Conservation (phyloP, 2,113 vertebrate species). For the Thamnaconus septentrionalis region DNA sequence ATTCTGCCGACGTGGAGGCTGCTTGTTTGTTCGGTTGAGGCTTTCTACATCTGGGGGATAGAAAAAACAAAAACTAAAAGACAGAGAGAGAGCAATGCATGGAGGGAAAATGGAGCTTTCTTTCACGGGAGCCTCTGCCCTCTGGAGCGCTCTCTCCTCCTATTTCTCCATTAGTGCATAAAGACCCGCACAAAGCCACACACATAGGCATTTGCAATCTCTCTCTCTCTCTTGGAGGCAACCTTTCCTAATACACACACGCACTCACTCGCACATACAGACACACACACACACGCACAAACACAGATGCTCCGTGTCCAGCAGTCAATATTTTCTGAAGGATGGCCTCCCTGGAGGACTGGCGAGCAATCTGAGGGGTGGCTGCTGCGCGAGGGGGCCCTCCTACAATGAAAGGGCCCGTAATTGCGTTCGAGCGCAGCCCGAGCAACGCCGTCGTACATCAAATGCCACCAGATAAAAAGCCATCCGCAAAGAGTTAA, state of each 20-base stretch:
- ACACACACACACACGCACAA: slow-evolving; percentile 50
- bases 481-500: slow-evolving; percentile 74
- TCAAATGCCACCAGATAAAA: slow-evolving; percentile 81
- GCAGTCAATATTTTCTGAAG: slow-evolving; percentile 79
- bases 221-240: slow-evolving; percentile 29
- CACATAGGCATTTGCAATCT: slow-evolving; percentile 31
- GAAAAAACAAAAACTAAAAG: not conserved
- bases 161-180: slow-evolving; percentile 56
- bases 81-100: slow-evolving; percentile 19
- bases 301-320: slow-evolving; percentile 59
- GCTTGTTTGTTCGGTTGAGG: too few species aligned
- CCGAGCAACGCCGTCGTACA: slow-evolving; percentile 78
- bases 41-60: too few species aligned
- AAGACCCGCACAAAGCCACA: slow-evolving; percentile 27
- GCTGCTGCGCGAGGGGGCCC: slow-evolving; percentile 19
- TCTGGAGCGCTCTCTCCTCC: slow-evolving; percentile 43
- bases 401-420: slow-evolving; percentile 70
- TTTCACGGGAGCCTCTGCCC: slow-evolving; percentile 65
- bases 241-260: slow-evolving; percentile 43
- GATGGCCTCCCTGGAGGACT: slow-evolving; percentile 69
- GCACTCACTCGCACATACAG: slow-evolving; percentile 31
- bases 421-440: slow-evolving; percentile 78
- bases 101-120: slow-evolving; percentile 51
- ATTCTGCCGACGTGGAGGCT: too few species aligned
- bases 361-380: slow-evolving; percentile 68